phyloP scores from a whole-genome alignment of 92 coral and sea anemone species.

The Zoanthus sociatus region DNA sequence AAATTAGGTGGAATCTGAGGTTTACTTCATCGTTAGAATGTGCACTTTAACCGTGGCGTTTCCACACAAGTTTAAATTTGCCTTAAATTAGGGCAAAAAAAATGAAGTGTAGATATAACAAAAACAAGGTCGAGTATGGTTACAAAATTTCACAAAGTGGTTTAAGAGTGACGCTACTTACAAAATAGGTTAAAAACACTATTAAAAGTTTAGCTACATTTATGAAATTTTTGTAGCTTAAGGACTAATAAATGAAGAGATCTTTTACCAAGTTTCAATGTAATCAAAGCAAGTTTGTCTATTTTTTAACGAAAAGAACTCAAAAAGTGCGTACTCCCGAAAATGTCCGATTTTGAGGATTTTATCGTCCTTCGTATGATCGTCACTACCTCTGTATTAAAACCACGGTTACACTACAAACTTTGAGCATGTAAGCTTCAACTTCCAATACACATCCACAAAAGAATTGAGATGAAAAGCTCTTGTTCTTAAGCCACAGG shows the following conservation, averaged over 20 bases:
- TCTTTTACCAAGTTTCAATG: not conserved
- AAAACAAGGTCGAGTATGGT: not conserved
- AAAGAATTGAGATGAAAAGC: not conserved
- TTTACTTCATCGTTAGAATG: slow-evolving; percentile 4
- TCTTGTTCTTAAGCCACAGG: slow-evolving; percentile 8
- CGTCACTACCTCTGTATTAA: not conserved
- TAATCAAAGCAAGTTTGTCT: not conserved
- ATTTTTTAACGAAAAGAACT: not conserved
- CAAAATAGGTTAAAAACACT: not conserved
- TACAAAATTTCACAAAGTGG: not conserved
- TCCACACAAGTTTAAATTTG: slow-evolving; percentile 14
- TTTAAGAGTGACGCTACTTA: not conserved
- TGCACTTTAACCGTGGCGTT: slow-evolving; percentile 22
- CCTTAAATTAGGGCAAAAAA: not conserved
- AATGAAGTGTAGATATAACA: not conserved
- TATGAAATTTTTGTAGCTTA: not conserved
- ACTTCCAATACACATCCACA: not conserved
- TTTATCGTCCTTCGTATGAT: slow-evolving; percentile 3
- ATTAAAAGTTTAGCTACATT: not conserved
- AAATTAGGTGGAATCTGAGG: slow-evolving; percentile 8
- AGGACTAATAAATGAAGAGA: not conserved
- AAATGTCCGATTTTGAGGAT: not conserved
- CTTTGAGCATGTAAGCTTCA: not conserved
- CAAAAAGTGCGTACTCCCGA: not conserved
- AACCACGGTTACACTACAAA: slow-evolving; percentile 5